phyloP scores from a whole-genome alignment of 2,113 vertebrate genomes.

The Meriones unguiculatus region DNA sequence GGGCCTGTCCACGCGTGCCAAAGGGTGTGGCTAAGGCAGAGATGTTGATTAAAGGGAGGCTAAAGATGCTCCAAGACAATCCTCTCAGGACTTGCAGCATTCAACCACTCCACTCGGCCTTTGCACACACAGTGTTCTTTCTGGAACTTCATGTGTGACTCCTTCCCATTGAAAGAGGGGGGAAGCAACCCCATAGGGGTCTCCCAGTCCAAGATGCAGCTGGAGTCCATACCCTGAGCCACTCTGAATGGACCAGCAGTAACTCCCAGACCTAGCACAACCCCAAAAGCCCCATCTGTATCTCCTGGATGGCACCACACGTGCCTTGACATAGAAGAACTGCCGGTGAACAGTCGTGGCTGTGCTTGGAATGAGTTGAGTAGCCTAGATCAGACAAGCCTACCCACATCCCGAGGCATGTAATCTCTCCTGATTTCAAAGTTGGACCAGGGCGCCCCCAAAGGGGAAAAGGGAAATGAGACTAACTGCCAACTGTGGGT shows the following conservation, averaged over 20 bases:
- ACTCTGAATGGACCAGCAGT: not conserved
- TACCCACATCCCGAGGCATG: rapidly evolving
- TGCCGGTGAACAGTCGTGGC: not conserved
- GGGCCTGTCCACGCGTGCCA: not conserved
- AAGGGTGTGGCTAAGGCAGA: not conserved
- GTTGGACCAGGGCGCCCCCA: rapidly evolving
- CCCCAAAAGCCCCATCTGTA: not conserved
- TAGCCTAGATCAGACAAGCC: not conserved
- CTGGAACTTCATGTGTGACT: not conserved
- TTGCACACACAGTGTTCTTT: not conserved
- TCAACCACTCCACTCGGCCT: not conserved
- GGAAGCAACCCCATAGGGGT: rapidly evolving
- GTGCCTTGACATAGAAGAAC: not conserved
- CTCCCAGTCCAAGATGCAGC: not conserved
- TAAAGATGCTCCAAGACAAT: not conserved
- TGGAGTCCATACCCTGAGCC: not conserved
- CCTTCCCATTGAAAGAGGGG: not conserved
- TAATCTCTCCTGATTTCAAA: too few relatives aligned
- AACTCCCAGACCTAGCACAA: not conserved
- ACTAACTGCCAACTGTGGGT: too few relatives aligned
- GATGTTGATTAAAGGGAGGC: not conserved
- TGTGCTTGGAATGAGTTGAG: rapidly evolving
- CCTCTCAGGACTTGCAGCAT: not conserved
- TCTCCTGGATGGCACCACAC: not conserved
- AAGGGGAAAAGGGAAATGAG: not conserved